A percentile compares a stretch with the other conserved stretches of the same genome.
These are phyloP conservation scores for Varanus komodoensis DNA, from an alignment of 2,113 vertebrate species.

Conservation along the genomic window DNA sequence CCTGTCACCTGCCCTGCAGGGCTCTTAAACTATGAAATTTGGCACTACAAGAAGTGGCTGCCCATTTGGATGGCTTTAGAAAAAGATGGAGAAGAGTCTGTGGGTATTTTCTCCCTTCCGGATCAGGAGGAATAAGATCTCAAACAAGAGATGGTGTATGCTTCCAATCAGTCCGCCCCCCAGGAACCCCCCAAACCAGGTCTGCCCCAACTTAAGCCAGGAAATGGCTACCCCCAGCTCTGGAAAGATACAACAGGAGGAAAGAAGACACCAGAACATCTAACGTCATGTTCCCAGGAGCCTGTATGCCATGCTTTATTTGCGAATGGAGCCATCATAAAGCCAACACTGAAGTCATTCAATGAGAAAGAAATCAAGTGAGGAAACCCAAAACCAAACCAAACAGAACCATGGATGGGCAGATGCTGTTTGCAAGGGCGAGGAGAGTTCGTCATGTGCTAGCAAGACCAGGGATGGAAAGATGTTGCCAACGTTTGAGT, in stretches of 20 bases:
- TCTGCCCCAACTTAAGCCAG: neutral
- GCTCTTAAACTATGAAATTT: too few species aligned
- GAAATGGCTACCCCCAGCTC: neutral
- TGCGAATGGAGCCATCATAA: constrained; percentile 58
- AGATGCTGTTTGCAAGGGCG: constrained; percentile 75
- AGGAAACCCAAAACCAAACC: neutral
- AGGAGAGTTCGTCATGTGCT: constrained; percentile 65
- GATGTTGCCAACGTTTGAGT: neutral
- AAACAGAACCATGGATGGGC: constrained; percentile 62
- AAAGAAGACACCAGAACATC: neutral
- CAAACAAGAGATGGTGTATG: too few species aligned
- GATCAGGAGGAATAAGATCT: too few species aligned
- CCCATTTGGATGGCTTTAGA: too few species aligned
- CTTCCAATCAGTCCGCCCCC: too few species aligned
- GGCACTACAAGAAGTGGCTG: too few species aligned
- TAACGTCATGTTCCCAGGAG: constrained; percentile 29
- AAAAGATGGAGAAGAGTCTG: too few species aligned
- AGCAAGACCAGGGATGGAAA: constrained; percentile 26
- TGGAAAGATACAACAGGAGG: neutral
- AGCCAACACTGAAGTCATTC: constrained; percentile 25
- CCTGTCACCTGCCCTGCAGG: too few species aligned
- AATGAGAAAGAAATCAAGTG: constrained; percentile 16
- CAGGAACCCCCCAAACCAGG: too few species aligned
- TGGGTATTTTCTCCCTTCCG: too few species aligned
- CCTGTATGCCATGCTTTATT: constrained; percentile 84